Conservation (phyloP, 2,113 vertebrate genomes). For the Copsychus sechellarum region DNA sequence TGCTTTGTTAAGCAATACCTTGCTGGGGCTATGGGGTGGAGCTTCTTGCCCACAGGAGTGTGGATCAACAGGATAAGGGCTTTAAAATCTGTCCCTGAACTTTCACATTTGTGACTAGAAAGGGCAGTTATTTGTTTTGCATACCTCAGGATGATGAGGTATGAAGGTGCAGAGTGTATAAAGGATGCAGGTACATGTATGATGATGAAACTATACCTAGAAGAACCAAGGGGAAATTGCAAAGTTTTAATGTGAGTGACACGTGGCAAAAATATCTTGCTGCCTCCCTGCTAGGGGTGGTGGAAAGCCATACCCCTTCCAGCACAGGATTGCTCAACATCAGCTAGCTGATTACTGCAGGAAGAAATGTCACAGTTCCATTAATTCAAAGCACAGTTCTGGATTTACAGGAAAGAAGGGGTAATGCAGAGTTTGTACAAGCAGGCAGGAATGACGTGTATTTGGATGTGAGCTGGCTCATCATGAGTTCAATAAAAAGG, state of each 20-base stretch:
- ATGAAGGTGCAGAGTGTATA: background rate
- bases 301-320: background rate
- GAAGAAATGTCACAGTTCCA: background rate
- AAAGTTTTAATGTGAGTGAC: background rate
- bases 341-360: background rate
- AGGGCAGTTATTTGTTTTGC: background rate
- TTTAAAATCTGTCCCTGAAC: background rate
- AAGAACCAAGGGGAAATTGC: background rate
- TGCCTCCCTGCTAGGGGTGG: background rate
- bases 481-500: background rate
- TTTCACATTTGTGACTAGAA: background rate
- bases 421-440: background rate
- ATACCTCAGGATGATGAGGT: background rate
- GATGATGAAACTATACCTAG: background rate
- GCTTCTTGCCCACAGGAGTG: background rate
- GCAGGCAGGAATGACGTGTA: accelerated
- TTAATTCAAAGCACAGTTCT: background rate
- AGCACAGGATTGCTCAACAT: background rate
- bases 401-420: background rate
- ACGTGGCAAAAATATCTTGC: background rate
- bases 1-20: background rate
- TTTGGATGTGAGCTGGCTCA: background rate
- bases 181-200: background rate
- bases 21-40: accelerated
- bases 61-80: background rate